phyloP scores from a whole-genome alignment of 2,888 invertebrate genomes.

The Cheiracanthium punctorium region DNA sequence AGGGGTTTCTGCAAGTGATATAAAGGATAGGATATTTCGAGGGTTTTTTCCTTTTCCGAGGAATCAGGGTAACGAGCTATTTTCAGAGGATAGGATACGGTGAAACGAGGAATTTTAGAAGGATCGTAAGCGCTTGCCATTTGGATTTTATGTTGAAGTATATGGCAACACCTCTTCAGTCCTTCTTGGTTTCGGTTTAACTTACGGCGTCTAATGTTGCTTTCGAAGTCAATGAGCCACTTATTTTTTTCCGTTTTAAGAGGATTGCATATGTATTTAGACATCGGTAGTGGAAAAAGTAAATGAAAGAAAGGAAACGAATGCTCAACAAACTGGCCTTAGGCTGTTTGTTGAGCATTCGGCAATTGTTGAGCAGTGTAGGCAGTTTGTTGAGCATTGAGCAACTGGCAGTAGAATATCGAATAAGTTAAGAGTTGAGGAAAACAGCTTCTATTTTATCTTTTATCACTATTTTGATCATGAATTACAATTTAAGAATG shows the following conservation, averaged over 20 bases:
- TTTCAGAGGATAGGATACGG: slow-evolving; percentile 18
- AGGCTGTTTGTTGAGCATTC: too few species aligned
- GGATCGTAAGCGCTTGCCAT: slow-evolving; percentile 4
- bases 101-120: slow-evolving; percentile 41
- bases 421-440: too few species aligned
- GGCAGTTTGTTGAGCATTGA: too few species aligned
- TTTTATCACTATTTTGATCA: too few species aligned
- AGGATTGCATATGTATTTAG: not conserved
- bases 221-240: slow-evolving; percentile 42
- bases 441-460: too few species aligned
- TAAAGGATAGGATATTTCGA: slow-evolving; percentile 51
- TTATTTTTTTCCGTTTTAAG: not conserved
- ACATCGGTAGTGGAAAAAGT: too few species aligned
- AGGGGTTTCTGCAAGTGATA: slow-evolving; percentile 44
- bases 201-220: not conserved
- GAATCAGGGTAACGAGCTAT: slow-evolving; percentile 50
- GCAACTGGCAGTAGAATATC: too few species aligned
- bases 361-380: too few species aligned
- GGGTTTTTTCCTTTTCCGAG: slow-evolving; percentile 35
- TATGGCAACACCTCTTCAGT: slow-evolving; percentile 13
- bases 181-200: not conserved
- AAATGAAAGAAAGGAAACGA: too few species aligned
- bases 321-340: too few species aligned
- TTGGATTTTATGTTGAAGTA: slow-evolving; percentile 38
- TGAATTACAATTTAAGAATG: too few species aligned